Conservation (phyloP, 1,140 invertebrate genomes). For the Brachystomella parvula region DNA sequence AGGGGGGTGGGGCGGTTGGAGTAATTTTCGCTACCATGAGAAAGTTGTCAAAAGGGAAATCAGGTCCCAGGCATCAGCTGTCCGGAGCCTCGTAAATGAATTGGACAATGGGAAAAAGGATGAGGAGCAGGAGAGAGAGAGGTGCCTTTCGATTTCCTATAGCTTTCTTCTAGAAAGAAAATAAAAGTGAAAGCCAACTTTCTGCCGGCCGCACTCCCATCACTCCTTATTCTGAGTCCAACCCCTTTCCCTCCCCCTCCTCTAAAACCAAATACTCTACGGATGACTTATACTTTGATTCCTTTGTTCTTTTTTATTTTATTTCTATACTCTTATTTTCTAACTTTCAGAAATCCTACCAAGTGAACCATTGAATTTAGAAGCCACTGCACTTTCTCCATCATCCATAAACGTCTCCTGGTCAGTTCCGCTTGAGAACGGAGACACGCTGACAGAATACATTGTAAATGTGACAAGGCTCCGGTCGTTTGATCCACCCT, state of each 20-base stretch:
- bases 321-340: not conserved
- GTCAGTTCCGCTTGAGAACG: conserved; percentile 54
- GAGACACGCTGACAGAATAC: conserved; percentile 57
- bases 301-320: not conserved
- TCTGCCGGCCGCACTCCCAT: not conserved
- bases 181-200: conserved; percentile 2
- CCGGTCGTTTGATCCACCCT: conserved; percentile 52
- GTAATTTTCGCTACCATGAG: too few relatives aligned
- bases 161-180: not conserved
- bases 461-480: conserved; percentile 62
- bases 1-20: too few relatives aligned
- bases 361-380: conserved; percentile 58
- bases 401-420: conserved; percentile 61
- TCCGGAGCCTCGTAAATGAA: not conserved
- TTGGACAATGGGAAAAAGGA: not conserved
- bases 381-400: conserved; percentile 60
- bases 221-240: not conserved
- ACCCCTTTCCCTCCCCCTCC: not conserved
- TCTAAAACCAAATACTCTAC: too few relatives aligned
- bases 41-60: conserved; percentile 1
- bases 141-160: not conserved
- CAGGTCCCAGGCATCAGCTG: not conserved
- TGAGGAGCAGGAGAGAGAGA: not conserved
- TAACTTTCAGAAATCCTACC: conserved; percentile 54
- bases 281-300: too few relatives aligned